phyloP scores from a whole-genome alignment of 2,113 vertebrate genomes.

The human region DNA sequence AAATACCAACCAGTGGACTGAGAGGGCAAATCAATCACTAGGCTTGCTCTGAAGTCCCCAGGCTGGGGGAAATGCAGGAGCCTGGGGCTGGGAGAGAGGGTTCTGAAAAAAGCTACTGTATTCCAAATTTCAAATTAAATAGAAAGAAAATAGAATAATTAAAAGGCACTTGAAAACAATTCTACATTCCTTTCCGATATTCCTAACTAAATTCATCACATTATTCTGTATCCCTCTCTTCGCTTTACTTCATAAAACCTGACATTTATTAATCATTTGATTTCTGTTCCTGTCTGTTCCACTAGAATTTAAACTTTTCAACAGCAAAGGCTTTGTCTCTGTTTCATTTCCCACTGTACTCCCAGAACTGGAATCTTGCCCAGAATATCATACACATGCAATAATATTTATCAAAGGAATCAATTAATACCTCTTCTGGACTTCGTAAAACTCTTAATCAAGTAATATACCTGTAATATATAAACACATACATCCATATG shows the following conservation, averaged over 20 bases:
- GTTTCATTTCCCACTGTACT: neutral
- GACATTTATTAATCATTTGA: slow-evolving; percentile 22
- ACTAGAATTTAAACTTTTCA: neutral
- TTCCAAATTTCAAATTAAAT: neutral
- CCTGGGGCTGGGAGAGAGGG: neutral
- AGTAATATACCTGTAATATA: neutral
- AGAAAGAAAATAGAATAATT: neutral
- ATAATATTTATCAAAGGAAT: neutral
- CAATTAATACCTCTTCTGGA: neutral
- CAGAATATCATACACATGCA: neutral
- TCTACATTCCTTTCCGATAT: neutral
- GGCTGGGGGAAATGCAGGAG: neutral
- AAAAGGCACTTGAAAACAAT: neutral
- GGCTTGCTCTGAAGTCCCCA: neutral
- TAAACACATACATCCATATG: neutral
- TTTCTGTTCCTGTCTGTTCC: neutral
- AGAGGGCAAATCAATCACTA: neutral
- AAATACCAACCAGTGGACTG: neutral
- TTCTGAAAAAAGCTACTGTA: neutral
- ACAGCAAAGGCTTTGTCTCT: neutral
- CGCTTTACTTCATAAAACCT: neutral
- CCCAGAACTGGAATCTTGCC: neutral
- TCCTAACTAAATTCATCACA: neutral
- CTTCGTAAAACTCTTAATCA: slow-evolving; percentile 18
- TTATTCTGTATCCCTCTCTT: neutral